Conservation (phyloP, 2,888 invertebrate species). For the Trichopria drosophilae region DNA sequence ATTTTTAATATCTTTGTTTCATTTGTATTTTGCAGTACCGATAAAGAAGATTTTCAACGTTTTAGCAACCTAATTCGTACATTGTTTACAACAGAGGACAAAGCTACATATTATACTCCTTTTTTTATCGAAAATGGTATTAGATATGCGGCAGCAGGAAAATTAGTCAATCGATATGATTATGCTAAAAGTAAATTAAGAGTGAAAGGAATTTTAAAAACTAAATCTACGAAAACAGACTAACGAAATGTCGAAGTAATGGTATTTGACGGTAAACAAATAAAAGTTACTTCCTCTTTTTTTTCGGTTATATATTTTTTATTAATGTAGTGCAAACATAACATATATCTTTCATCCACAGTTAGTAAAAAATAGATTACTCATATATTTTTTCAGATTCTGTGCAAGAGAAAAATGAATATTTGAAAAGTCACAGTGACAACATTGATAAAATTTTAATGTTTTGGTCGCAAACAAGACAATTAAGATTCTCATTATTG, state of each 20-base stretch:
- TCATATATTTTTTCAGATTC: slow-evolving; percentile 1
- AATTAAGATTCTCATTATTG: neutral
- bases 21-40: slow-evolving; percentile 6
- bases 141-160: neutral
- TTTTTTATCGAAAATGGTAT: slow-evolving; percentile 3
- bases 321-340: too few relatives aligned
- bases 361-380: neutral
- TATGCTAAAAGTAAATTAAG: slow-evolving; percentile 4
- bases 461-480: neutral
- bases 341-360: too few relatives aligned
- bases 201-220: neutral
- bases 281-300: too few relatives aligned
- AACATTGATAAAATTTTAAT: neutral
- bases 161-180: neutral
- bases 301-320: too few relatives aligned
- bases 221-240: neutral
- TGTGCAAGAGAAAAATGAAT: neutral
- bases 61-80: neutral
- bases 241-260: neutral
- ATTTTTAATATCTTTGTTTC: too few relatives aligned
- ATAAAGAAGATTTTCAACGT: neutral
- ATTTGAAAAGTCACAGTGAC: neutral
- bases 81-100: slow-evolving; percentile 1
- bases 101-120: neutral
- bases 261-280: too few relatives aligned